Percentiles rank a stretch among this genome's conserved stretches.
Evolutionary conservation across 2,797 vertebrate species (phyloP).

Genomic region (Karalla daura): DNA sequence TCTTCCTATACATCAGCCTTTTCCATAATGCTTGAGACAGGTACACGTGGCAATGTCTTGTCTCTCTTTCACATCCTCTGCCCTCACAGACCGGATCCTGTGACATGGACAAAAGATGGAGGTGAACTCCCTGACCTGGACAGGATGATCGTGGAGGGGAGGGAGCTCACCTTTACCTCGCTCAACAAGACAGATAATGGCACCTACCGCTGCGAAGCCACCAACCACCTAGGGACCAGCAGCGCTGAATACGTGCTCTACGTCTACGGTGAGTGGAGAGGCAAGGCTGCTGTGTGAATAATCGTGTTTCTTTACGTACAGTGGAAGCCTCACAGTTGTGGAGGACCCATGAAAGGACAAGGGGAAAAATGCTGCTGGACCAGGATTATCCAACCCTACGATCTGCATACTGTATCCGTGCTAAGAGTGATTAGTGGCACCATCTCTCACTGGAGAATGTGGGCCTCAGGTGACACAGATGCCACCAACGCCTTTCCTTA

Average conservation of each 20-base stretch:
- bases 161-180: conserved; percentile 94
- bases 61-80: conserved; percentile 22
- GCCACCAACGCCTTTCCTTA: conserved; percentile 80
- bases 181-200: conserved; percentile 99
- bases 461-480: conserved; percentile 76
- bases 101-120: conserved; percentile 97
- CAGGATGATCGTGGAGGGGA: conserved; percentile 95
- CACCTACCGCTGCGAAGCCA: conserved; percentile 98
- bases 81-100: conserved; percentile 91
- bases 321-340: too few relatives aligned
- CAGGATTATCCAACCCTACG: conserved; percentile 42
- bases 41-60: neutral
- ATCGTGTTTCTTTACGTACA: neutral
- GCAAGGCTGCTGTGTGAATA: neutral
- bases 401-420: conserved; percentile 61
- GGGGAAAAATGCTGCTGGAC: conserved; percentile 35
- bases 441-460: conserved; percentile 62
- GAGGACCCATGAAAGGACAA: neutral
- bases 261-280: conserved; percentile 93
- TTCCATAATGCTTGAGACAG: conserved; percentile 7
- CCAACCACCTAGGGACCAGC: conserved; percentile 95
- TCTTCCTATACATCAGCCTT: conserved; percentile 8
- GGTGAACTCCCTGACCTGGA: conserved; percentile 95
- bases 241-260: conserved; percentile 95
- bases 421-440: conserved; percentile 65